These are phyloP conservation scores for Sylvicapra grimmia DNA, from an alignment of 2,113 vertebrate genomes.

Conservation along the genomic window DNA sequence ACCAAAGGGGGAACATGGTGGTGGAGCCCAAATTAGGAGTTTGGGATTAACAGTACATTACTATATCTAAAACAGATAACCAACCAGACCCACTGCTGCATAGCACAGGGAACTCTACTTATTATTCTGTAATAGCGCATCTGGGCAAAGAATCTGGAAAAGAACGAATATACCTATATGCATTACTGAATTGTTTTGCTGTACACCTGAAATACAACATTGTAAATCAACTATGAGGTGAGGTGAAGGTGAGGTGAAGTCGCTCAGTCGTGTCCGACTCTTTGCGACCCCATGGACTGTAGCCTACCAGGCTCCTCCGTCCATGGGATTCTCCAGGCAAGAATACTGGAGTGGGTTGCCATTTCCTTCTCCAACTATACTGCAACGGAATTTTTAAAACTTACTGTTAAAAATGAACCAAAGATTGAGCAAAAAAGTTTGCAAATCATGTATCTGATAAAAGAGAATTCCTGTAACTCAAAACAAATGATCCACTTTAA, in stretches of 20 bases:
- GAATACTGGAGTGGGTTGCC: no score
- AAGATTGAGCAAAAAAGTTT: neutral
- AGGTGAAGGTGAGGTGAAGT: no score
- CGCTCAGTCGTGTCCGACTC: no score
- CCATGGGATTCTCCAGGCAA: no score
- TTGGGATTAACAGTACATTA: neutral
- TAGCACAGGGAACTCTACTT: neutral
- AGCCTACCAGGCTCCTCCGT: no score
- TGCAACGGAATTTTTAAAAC: neutral
- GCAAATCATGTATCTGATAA: neutral
- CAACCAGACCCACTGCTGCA: neutral
- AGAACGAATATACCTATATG: neutral
- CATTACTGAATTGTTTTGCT: no score
- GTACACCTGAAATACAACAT: neutral
- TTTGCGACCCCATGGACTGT: no score
- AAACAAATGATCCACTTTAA: neutral
- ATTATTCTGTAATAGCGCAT: neutral
- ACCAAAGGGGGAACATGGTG: neutral
- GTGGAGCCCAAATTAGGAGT: neutral
- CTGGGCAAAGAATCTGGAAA: neutral
- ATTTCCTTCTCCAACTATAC: no score
- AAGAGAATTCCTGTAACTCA: neutral
- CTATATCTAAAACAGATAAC: neutral
- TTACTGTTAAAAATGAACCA: neutral
- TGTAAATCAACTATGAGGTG: neutral